phyloP scores from a whole-genome alignment of 2,113 vertebrate species.

The Anguilla japonica region DNA sequence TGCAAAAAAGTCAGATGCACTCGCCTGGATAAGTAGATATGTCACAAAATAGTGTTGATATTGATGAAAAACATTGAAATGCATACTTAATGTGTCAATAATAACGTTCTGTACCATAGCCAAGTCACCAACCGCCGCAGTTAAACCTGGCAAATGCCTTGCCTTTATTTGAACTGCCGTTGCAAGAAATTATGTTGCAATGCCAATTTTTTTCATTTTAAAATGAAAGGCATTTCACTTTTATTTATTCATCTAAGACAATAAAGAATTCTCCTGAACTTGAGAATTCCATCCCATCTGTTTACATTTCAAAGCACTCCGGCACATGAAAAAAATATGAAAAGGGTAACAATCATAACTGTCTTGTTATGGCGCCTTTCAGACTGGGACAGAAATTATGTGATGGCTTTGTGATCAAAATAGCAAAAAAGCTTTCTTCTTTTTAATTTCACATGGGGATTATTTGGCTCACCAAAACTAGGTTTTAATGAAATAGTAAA shows the following conservation, averaged over 20 bases:
- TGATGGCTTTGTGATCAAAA: not conserved
- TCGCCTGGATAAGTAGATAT: not conserved
- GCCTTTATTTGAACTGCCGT: not conserved
- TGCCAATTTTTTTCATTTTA: not conserved
- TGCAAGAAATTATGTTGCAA: not conserved
- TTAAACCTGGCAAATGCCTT: not conserved
- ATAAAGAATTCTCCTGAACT: not conserved
- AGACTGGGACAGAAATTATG: not conserved
- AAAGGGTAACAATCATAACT: not conserved
- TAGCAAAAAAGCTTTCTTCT: not conserved
- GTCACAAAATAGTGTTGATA: not conserved
- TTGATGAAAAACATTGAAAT: not conserved
- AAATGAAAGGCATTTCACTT: not conserved
- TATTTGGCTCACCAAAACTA: not conserved
- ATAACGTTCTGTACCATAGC: not conserved
- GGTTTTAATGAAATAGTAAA: not conserved
- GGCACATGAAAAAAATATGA: not conserved
- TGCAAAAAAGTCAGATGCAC: not conserved
- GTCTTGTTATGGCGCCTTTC: not conserved
- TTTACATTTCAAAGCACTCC: constrained; percentile 3
- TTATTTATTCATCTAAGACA: not conserved
- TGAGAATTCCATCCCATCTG: not conserved
- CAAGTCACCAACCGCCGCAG: not conserved
- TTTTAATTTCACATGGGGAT: not conserved
- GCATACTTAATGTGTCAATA: not conserved